Conservation (phyloP, 2,797 vertebrate genomes). For the Clarias laeviceps region DNA sequence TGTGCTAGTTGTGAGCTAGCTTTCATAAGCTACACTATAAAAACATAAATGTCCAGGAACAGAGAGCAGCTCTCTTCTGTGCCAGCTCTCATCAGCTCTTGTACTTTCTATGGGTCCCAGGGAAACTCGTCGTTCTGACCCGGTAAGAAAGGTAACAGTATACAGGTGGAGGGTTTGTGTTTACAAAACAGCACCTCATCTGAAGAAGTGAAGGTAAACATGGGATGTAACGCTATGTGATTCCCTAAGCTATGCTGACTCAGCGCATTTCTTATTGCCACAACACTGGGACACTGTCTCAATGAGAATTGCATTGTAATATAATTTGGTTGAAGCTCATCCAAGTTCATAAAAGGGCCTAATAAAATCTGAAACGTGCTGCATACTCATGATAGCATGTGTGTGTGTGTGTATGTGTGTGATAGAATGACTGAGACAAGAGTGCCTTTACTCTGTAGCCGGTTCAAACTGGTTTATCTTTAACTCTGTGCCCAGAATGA, state of each 20-base stretch:
- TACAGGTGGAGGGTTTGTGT: background rate
- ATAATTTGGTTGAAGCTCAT: too few relatives aligned
- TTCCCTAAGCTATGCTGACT: background rate
- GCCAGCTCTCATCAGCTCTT: background rate
- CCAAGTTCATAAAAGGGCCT: too few relatives aligned
- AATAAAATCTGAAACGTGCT: too few relatives aligned
- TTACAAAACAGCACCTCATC: background rate
- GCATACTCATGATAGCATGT: background rate
- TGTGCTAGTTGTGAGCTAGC: too few relatives aligned
- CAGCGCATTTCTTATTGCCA: background rate
- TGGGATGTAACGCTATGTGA: background rate
- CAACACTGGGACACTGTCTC: background rate
- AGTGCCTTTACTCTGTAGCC: slow-evolving; percentile 38
- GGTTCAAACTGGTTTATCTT: slow-evolving; percentile 67
- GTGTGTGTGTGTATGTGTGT: background rate
- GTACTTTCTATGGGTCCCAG: background rate
- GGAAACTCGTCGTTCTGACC: background rate
- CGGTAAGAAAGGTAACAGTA: background rate
- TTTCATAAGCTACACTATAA: background rate
- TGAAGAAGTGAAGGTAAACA: slow-evolving; percentile 1
- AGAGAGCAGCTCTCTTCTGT: too few relatives aligned
- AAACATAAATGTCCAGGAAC: too few relatives aligned
- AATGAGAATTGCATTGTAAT: too few relatives aligned
- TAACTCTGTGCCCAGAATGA: slow-evolving; percentile 47
- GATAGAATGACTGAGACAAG: background rate